phyloP scores from a whole-genome alignment of 2,888 invertebrate species.

The Protodeltote pygarga region DNA sequence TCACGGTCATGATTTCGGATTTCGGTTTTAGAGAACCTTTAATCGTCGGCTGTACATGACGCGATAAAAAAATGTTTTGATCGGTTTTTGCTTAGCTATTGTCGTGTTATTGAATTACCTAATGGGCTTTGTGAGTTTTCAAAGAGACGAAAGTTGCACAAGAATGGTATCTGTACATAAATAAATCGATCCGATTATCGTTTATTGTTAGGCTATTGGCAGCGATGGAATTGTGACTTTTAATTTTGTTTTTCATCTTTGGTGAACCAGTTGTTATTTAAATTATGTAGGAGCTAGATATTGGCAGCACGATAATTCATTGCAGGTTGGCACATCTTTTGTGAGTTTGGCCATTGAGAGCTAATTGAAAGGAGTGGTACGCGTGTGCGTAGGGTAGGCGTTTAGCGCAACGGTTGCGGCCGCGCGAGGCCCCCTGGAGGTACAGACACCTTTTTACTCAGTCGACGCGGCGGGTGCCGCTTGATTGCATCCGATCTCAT shows the following conservation, averaged over 20 bases:
- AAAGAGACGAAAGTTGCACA: slow-evolving; percentile 42
- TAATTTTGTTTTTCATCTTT: slow-evolving; percentile 36
- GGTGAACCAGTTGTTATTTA: slow-evolving; percentile 36
- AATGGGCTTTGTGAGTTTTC: slow-evolving; percentile 55
- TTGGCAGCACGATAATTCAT: slow-evolving; percentile 56
- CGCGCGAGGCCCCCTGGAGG: slow-evolving; percentile 73
- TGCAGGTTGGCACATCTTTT: slow-evolving; percentile 63
- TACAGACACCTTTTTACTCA: slow-evolving; percentile 83
- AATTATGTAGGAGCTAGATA: slow-evolving; percentile 38
- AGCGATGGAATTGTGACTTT: slow-evolving; percentile 16
- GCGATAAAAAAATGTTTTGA: slow-evolving; percentile 59
- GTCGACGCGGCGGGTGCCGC: slow-evolving; percentile 82
- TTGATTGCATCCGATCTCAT: slow-evolving; percentile 86
- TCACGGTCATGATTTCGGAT: slow-evolving; percentile 69
- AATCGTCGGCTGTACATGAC: slow-evolving; percentile 53
- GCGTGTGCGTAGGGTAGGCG: slow-evolving; percentile 75
- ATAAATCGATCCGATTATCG: slow-evolving; percentile 41
- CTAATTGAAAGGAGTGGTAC: slow-evolving; percentile 83
- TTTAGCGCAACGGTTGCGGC: slow-evolving; percentile 79
- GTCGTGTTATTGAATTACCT: slow-evolving; percentile 58
- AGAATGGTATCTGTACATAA: slow-evolving; percentile 46
- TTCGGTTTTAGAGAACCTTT: slow-evolving; percentile 56
- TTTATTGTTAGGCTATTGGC: slow-evolving; percentile 32
- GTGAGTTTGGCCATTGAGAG: slow-evolving; percentile 74
- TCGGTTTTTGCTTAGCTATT: slow-evolving; percentile 57